Base-by-base conservation (phyloP, 2,888 invertebrate genomes). In the Eristalis tenax region DNA sequence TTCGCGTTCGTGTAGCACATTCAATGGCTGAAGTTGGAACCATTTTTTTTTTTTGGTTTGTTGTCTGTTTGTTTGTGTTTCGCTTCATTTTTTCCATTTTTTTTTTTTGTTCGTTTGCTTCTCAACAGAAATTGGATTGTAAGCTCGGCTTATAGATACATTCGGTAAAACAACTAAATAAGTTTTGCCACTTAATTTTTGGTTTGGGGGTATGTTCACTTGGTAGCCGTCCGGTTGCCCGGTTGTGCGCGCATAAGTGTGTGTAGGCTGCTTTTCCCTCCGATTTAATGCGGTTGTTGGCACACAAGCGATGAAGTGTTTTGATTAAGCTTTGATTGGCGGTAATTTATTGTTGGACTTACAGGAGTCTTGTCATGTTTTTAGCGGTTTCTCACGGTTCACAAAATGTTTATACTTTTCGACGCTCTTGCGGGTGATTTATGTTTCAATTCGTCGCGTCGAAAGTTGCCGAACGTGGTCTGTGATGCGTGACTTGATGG, bases 111-210 rank as follows among this genome's bases (percentile, higher is more conserved):
- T 10, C 4, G 50, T 28, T n/a, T 26, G 13, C 26, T 57, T 78
- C 61, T 61, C 50, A 23, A 22, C 5, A 66, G 69, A 70, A 79
- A 75, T 84, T 76, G 75, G 68, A 85, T 74, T 38, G 57, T 65
- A 73, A 77, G 64, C 68, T 74, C 66, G 18, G 8, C 35, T 32
- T 59, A 74, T 69, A 77, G 85, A 81, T 85, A 69, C 64, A 81
- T 77, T 73, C 68, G 59, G 76, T 77, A 74, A 82, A 85, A 85
- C 82, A 85, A 85, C 85, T 85, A 85, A 66, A 85, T 85, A 85
- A 82, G 43, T 73, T 69, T 82, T 77, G 82, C 73, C 85, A 77
- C 85, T 85, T 85, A 77, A 82, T 82, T 77, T 69, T 69, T 74
- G 1, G 68, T 57, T 63, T 8, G 50, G 50, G 18, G 50, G 50